Base-by-base conservation (phyloP, 2,113 vertebrate species). In the Clupea harengus region DNA sequence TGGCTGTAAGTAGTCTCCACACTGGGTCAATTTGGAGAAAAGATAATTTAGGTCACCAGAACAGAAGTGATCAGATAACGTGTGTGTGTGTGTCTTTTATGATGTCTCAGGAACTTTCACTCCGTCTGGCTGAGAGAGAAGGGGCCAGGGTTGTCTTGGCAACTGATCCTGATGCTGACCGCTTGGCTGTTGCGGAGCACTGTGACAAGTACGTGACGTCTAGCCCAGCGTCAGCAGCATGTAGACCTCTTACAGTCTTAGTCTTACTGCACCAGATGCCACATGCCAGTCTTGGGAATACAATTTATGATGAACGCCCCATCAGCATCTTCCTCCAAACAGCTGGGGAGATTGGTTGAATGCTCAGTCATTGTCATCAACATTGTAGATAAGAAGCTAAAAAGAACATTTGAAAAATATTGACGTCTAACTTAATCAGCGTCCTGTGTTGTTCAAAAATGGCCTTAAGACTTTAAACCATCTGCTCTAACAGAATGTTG, bases 111-210 rank as follows among this genome's bases (percentile, higher is more conserved):
- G 95, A 96, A 18, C 85, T 99, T 67, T 96, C 98, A 20, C 91
- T 99, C 83, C 94, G 93, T 45, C 94, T 99, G 82, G 98, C 98
- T 9, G 97, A 98, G 92, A 95, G 88, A 75, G 96, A 98, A 89
- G 89, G 91, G 0, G 97, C 97, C 11, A 88, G 8, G 13, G 86
- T 99, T 0, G 96, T 99, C 0, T 90, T 99, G 91, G 98, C 97
- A 0, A 99, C 98, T 0, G 98, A 99, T 82, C 98, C 98, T 5
- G 98, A 99, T 50, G 98, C 98, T 2, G 98, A 99, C 67, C 94
- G 98, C 3, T 86, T 99, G 81, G 98, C 98, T 17, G 97, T 97
- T 84, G 97, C 98, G 0, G 98, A 99, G 64, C 95, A 90, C 49
- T 93, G 94, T 89, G 94, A 96, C 10, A 92, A 94, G 97, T 98